Percentiles rank a stretch among this genome's conserved stretches.
phyloP scores from a whole-genome alignment of 1,140 invertebrate genomes.

The Dryas iulia region DNA sequence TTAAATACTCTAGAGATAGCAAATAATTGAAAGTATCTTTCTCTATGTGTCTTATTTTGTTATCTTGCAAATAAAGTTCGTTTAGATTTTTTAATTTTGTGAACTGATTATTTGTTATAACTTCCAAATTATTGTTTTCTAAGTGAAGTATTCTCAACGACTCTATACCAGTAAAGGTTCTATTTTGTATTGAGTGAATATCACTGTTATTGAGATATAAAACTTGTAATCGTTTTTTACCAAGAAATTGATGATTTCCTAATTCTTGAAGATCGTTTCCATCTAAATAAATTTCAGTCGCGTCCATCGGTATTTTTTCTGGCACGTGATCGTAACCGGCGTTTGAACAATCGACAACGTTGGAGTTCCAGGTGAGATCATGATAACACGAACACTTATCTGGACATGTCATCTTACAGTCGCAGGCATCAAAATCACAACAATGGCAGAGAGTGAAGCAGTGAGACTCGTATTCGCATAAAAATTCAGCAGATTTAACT shows the following conservation, averaged over 20 bases:
- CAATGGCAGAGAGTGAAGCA: constrained; percentile 94
- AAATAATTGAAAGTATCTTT: constrained; percentile 89
- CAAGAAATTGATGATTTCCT: constrained; percentile 92
- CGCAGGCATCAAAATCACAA: constrained; percentile 95
- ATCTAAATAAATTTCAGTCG: constrained; percentile 93
- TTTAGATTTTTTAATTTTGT: constrained; percentile 85
- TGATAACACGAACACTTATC: constrained; percentile 93
- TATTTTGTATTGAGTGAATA: constrained; percentile 88
- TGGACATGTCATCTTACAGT: constrained; percentile 95
- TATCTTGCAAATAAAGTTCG: constrained; percentile 91
- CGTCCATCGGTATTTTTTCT: constrained; percentile 93
- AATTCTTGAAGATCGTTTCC: constrained; percentile 91
- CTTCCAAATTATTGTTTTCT: constrained; percentile 89
- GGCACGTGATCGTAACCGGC: constrained; percentile 87
- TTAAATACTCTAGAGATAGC: constrained; percentile 87
- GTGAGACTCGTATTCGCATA: constrained; percentile 92
- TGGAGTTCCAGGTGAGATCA: constrained; percentile 94
- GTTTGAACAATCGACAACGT: constrained; percentile 93
- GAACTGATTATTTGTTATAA: constrained; percentile 90
- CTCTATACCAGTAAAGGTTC: constrained; percentile 91
- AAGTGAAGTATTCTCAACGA: constrained; percentile 88
- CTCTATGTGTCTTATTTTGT: constrained; percentile 86
- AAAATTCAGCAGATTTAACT: constrained; percentile 89
- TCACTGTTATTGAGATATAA: constrained; percentile 92
- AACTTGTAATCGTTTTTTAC: constrained; percentile 90